Conservation (phyloP, 2,113 vertebrate genomes). For the Martes martes region DNA sequence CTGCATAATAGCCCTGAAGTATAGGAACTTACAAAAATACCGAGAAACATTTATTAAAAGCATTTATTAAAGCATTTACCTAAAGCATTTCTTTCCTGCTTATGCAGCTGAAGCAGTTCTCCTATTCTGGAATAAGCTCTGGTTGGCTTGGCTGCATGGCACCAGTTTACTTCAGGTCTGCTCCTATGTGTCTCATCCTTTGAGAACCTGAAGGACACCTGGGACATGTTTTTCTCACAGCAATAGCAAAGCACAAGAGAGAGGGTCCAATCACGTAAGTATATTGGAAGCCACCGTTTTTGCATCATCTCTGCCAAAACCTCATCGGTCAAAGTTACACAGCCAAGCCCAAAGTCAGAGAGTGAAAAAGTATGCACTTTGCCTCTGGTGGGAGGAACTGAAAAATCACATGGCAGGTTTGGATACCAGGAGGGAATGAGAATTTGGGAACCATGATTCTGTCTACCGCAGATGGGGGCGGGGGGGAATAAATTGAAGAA, state of each 20-base stretch:
- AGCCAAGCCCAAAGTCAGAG: background rate
- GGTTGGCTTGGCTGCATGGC: accelerated
- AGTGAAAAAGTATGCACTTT: background rate
- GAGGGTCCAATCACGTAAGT: background rate
- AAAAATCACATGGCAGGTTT: background rate
- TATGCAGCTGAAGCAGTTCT: background rate
- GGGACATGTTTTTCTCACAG: background rate
- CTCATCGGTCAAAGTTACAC: background rate
- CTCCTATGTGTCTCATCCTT: background rate
- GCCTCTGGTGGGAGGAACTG: background rate
- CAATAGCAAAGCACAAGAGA: background rate
- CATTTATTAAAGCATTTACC: background rate
- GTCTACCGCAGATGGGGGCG: background rate
- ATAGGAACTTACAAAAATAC: background rate
- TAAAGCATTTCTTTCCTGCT: background rate
- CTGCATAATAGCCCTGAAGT: no score
- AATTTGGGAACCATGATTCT: background rate
- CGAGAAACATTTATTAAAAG: background rate
- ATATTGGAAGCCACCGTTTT: background rate
- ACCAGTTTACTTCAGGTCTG: background rate
- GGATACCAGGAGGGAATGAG: background rate
- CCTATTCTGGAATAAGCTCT: background rate
- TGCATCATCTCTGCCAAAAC: background rate
- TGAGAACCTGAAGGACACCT: background rate
- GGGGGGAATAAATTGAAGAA: background rate